These are phyloP conservation scores for Hermaeophaga mercurialis DNA, from an alignment of 2,888 invertebrate genomes.

Conservation along the genomic window DNA sequence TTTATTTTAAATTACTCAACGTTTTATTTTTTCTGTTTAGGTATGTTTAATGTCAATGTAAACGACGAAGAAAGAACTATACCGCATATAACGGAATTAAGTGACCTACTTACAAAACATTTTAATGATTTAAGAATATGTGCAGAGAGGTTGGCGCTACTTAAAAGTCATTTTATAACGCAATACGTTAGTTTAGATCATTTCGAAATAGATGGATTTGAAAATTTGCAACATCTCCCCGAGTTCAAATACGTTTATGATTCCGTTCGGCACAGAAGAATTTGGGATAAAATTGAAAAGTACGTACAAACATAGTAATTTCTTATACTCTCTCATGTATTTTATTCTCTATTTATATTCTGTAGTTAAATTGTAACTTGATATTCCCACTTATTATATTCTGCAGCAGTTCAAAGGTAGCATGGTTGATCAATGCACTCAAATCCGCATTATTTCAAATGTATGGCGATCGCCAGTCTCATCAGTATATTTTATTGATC, in stretches of 20 bases:
- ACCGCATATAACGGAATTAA: slow-evolving; percentile 46
- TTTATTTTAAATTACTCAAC: not conserved
- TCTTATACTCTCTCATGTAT: too few species aligned
- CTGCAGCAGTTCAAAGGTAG: too few species aligned
- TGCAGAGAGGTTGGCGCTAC: slow-evolving; percentile 45
- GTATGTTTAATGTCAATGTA: slow-evolving; percentile 33
- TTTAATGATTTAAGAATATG: slow-evolving; percentile 40
- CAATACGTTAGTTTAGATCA: slow-evolving; percentile 45
- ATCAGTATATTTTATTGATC: too few species aligned
- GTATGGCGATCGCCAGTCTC: too few species aligned
- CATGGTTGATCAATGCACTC: too few species aligned
- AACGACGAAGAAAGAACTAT: slow-evolving; percentile 38
- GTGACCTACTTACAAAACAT: slow-evolving; percentile 39
- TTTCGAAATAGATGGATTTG: slow-evolving; percentile 33
- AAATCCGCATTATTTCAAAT: too few species aligned
- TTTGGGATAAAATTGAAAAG: slow-evolving; percentile 38
- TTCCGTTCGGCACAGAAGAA: slow-evolving; percentile 16
- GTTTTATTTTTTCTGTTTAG: slow-evolving; percentile 23
- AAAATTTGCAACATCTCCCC: slow-evolving; percentile 30
- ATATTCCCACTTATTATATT: too few species aligned
- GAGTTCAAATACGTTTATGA: slow-evolving; percentile 30
- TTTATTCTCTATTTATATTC: too few species aligned
- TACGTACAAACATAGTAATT: slow-evolving; percentile 31
- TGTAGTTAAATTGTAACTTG: too few species aligned
- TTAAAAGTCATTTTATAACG: slow-evolving; percentile 51